Conservation (phyloP, 2,888 invertebrate genomes). For the Dasypolia templi region DNA sequence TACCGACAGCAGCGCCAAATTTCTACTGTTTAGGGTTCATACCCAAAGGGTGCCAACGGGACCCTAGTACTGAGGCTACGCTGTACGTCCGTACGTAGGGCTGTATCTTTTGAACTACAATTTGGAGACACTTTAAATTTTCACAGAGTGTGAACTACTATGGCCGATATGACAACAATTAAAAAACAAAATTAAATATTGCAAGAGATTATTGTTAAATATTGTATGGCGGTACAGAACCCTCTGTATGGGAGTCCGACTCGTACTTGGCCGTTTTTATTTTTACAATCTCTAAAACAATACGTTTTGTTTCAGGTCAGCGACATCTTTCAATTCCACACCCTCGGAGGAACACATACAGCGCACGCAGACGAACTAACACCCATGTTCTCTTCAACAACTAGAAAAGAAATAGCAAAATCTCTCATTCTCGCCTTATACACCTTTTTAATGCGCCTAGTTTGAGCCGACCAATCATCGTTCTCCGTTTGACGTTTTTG, state of each 20-base stretch:
- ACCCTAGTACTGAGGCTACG: too few relatives aligned
- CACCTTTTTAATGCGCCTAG: constrained; percentile 69
- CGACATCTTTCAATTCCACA: constrained; percentile 94
- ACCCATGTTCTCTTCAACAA: constrained; percentile 81
- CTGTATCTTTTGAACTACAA: too few relatives aligned
- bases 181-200: too few relatives aligned
- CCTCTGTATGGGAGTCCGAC: background rate
- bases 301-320: constrained; percentile 88
- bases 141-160: too few relatives aligned
- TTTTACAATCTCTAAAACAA: constrained; percentile 59
- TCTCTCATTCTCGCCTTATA: constrained; percentile 73
- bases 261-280: background rate
- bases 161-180: too few relatives aligned
- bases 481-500: constrained; percentile 66
- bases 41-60: too few relatives aligned
- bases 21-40: too few relatives aligned
- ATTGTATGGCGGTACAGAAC: too few relatives aligned
- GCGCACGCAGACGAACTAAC: constrained; percentile 86
- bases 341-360: constrained; percentile 90
- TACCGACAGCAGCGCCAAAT: too few relatives aligned
- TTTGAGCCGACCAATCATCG: constrained; percentile 69
- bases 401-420: constrained; percentile 65
- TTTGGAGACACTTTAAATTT: too few relatives aligned
- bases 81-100: too few relatives aligned
- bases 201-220: too few relatives aligned